A percentile compares a stretch with the other conserved stretches of the same genome.
Evolutionary conservation across 1,140 invertebrate species (phyloP).

Genomic region (Cephus cinctus): DNA sequence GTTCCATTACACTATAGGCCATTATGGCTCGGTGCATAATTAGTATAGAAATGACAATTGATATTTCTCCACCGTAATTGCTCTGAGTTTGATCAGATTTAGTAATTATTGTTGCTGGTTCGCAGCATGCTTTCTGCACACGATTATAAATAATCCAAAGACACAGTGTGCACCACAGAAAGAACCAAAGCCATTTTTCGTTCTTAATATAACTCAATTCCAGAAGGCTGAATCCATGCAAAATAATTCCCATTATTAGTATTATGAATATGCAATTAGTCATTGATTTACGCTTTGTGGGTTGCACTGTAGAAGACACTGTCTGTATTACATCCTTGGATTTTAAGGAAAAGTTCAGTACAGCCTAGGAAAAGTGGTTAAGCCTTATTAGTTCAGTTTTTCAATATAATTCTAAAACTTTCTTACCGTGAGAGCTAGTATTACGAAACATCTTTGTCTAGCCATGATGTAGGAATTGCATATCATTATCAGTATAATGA

Average conservation of each 20-base stretch:
- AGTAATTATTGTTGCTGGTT: background rate
- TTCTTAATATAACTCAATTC: slow-evolving; percentile 83
- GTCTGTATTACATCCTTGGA: background rate
- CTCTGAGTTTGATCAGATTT: background rate
- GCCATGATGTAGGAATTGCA: slow-evolving; percentile 4
- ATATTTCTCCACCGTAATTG: background rate
- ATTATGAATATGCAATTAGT: background rate
- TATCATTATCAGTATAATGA: background rate
- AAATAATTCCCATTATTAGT: slow-evolving; percentile 10
- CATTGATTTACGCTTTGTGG: background rate
- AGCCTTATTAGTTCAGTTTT: no score
- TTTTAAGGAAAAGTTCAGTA: no score
- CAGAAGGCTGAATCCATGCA: slow-evolving; percentile 29
- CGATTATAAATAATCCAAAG: slow-evolving; percentile 2
- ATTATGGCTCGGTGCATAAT: slow-evolving; percentile 3
- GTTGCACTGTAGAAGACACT: background rate
- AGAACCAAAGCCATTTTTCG: slow-evolving; percentile 87
- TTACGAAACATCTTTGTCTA: background rate
- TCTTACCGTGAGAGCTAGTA: background rate
- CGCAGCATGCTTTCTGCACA: background rate
- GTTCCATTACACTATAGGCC: background rate
- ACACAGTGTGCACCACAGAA: slow-evolving; percentile 58
- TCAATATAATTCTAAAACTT: background rate
- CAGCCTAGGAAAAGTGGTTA: no score
- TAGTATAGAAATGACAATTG: background rate